Conservation (phyloP, 2,797 vertebrate species). For the Anolis apletophallus region DNA sequence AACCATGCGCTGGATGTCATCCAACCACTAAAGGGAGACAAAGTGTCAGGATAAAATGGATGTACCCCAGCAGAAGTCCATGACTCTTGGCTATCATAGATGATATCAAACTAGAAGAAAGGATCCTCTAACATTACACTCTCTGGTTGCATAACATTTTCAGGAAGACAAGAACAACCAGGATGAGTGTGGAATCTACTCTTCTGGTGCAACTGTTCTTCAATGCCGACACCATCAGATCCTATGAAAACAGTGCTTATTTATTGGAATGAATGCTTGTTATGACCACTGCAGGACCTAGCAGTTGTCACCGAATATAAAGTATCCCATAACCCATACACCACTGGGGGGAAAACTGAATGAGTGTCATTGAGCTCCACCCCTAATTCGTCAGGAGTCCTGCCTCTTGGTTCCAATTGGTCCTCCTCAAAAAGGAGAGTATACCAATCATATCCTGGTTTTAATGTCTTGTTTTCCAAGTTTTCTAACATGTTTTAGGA, state of each 20-base stretch:
- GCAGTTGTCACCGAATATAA: no score
- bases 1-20: neutral
- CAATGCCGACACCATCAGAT: neutral
- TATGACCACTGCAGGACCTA: no score
- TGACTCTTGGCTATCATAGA: neutral
- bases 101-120: neutral
- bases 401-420: neutral
- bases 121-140: no score
- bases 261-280: neutral
- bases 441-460: neutral
- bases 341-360: neutral
- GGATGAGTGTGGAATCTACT: neutral
- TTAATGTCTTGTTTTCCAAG: neutral
- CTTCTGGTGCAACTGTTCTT: neutral
- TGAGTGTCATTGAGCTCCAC: neutral
- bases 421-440: neutral
- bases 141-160: neutral
- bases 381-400: neutral
- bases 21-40: neutral
- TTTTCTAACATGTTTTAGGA: no score
- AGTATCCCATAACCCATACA: neutral
- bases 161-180: neutral
- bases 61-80: neutral
- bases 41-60: neutral
- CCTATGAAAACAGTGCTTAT: no score